Base-by-base conservation (phyloP, 2,888 invertebrate genomes). In the Penaeus monodon region DNA sequence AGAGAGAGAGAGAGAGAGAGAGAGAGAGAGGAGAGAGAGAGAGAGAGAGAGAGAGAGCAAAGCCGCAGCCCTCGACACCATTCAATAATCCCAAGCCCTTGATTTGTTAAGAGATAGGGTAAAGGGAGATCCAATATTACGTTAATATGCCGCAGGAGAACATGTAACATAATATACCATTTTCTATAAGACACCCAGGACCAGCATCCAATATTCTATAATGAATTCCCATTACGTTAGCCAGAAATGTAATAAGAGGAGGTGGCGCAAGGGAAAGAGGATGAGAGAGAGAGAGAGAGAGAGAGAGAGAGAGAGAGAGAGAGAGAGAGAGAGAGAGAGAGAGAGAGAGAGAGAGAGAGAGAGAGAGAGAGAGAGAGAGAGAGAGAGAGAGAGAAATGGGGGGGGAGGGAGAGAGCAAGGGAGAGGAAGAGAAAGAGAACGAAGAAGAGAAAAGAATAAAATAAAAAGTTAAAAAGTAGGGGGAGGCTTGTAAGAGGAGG, bases 51-150 rank as follows among this genome's bases (percentile, higher is more conserved):
- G 63, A 78, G 79, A 49, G 85, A 27, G 57, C 57, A 57, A 57
- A 57, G 57, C 57, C 57, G 57, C 57, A 77, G 64, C 77, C 77
- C 65, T 79, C 76, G 24, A 65, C 63, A 83, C 76, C 76, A 83
- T 83, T 76, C 84, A 84, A 84, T 84, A 79, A 68, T 63, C 70
- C 84, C 79, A 78, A 2, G 63, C 79, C 76, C 84, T 84, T 84
- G 84, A 84, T 84, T 84, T 84, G 84, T 84, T 84, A 84, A 84
- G 84, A 78, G 84, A 84, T 84, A 84, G 84, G 70, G 79, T 79
- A 79, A 84, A 84, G 84, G 84, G 84, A 79, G 65, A 84, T 84
- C 84, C 84, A 84, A 84, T 84, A 84, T 84, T 84, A 84, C 79
- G 79, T 84, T 84, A 84, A 84, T 84, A 84, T 79, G 78, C 78